Base-by-base conservation (phyloP, 2,797 vertebrate genomes). In the Eulemur albifrons region DNA sequence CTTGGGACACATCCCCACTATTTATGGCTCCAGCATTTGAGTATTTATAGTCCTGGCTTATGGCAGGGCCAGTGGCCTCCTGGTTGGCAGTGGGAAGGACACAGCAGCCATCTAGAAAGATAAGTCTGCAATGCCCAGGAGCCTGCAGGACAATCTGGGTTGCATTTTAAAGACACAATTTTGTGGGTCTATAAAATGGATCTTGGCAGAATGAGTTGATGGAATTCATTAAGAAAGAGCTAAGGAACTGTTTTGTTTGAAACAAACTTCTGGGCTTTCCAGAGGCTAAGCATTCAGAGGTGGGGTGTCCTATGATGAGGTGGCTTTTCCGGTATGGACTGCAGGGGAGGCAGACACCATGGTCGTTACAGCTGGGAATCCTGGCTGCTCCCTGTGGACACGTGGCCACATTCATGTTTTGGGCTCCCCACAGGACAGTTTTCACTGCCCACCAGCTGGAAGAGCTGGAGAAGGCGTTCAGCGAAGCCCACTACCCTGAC, bases 361-460 rank as follows among this genome's bases (percentile, higher is more conserved):
- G 30, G 35, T 30, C 48, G 35, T n/a, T 14, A 25, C 17, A 25
- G n/a, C 14, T 38, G 63, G 52, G 57, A 69, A 61, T 35, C 23
- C 50, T 80, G 23, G 35, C 45, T 27, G 6, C 14, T 40, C 40
- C 45, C 73, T n/a, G 50, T 9, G n/a, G 11, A 57, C 54, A 7
- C 0, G 13, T 32, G 21, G 23, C 32, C 52, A 91, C 0, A 0
- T 32, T 4, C 67, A 5, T 79, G 38, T 77, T 91, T 14, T 57
- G 85, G 35, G 23, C 15, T 84, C 20, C 70, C 17, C 93, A 3
- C 97, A 99, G 99, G 98, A 99, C 99, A 0, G 99, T 99, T 83
- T 99, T 99, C 97, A 99, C 99, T 0, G 99, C 99, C 23, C 99
- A 99, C 90, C 99, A 99, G 97, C 98, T 99, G 97, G 99, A 99